Conservation (phyloP, 2,113 vertebrate species). For the Aythya baeri region DNA sequence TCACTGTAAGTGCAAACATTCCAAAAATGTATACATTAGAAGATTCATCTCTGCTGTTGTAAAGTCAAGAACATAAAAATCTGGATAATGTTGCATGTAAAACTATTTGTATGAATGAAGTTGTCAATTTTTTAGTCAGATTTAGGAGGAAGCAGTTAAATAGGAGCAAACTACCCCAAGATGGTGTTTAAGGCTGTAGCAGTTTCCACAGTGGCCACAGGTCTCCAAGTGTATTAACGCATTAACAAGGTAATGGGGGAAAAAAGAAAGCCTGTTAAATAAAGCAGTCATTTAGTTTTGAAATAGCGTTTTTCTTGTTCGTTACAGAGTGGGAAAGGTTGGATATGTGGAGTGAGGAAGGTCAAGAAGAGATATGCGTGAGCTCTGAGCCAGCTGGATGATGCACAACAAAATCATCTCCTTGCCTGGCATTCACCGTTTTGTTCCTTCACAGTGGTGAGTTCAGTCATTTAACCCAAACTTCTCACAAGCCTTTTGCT, state of each 20-base stretch:
- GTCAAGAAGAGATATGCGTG: not conserved
- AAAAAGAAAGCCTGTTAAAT: not conserved
- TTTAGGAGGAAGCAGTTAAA: not conserved
- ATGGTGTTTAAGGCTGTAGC: not conserved
- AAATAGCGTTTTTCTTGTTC: not conserved
- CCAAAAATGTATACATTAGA: rapidly evolving
- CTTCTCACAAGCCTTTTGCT: not conserved
- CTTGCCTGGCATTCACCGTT: not conserved
- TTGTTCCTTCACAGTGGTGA: not conserved
- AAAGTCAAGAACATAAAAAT: not conserved
- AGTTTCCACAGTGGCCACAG: not conserved
- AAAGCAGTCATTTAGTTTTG: not conserved
- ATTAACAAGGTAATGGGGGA: not conserved
- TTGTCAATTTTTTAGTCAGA: not conserved
- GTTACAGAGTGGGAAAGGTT: not conserved
- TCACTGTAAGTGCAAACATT: not conserved
- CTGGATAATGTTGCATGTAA: not conserved
- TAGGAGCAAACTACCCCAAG: not conserved
- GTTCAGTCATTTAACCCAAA: not conserved
- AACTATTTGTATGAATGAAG: not conserved
- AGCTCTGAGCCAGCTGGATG: not conserved
- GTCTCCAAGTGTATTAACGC: not conserved
- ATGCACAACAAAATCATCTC: not conserved
- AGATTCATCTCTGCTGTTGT: not conserved
- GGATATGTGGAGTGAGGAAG: not conserved